Percentiles rank a stretch among this genome's conserved stretches.
phyloP scores from a whole-genome alignment of 92 coral and sea anemone genomes.

The Parazoanthus darwini region DNA sequence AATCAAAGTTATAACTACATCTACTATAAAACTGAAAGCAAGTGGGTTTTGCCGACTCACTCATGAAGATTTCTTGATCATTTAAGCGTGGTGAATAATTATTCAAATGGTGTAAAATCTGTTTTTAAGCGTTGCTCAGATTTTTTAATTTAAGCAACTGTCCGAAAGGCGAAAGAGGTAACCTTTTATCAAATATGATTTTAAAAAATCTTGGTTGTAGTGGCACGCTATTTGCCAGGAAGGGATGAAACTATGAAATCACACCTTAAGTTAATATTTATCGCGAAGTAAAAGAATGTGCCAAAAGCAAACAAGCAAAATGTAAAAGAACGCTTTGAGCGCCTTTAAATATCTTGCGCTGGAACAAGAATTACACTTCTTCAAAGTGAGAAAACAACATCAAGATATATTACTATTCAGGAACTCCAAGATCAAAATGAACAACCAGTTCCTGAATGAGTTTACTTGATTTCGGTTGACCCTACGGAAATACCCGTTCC shows the following conservation, averaged over 20 bases:
- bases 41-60: background rate
- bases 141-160: background rate
- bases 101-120: background rate
- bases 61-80: constrained; percentile 21
- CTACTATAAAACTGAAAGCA: background rate
- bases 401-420: background rate
- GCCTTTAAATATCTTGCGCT: background rate
- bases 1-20: background rate
- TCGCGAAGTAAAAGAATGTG: constrained; percentile 33
- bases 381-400: background rate
- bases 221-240: background rate
- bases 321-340: background rate
- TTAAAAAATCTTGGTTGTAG: background rate
- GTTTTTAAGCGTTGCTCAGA: background rate
- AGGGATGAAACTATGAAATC: background rate
- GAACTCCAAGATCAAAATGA: background rate
- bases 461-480: background rate
- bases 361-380: background rate
- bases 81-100: background rate
- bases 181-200: background rate
- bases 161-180: background rate
- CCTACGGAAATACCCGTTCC: constrained; percentile 13
- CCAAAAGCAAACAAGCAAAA: constrained; percentile 12
- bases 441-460: background rate
- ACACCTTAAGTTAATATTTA: background rate